A percentile compares a stretch with the other conserved stretches of the same genome.
Evolutionary conservation across 2,888 invertebrate genomes (phyloP).

Genomic region (Nomada flava): DNA sequence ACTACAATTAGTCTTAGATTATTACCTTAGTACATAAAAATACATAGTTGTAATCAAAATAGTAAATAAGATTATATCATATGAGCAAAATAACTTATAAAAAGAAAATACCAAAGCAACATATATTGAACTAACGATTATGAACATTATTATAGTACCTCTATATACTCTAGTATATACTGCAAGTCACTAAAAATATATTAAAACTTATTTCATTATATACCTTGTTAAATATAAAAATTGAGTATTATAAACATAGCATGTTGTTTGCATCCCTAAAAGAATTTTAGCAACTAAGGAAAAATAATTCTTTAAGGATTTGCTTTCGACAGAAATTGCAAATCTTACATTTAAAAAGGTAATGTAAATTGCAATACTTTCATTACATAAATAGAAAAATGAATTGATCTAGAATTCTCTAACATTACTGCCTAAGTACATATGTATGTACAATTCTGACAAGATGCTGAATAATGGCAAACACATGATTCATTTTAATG

Average conservation of each 20-base stretch:
- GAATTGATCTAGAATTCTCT: slow-evolving; percentile 41
- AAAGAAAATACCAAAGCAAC: slow-evolving; percentile 24
- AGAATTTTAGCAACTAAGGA: slow-evolving; percentile 22
- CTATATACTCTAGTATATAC: slow-evolving; percentile 10
- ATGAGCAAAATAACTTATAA: slow-evolving; percentile 18
- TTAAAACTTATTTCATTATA: slow-evolving; percentile 33
- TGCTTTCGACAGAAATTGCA: slow-evolving; percentile 2
- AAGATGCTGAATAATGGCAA: slow-evolving; percentile 44
- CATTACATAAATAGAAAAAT: slow-evolving; percentile 33
- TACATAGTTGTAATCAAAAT: slow-evolving; percentile 19
- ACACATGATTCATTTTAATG: slow-evolving; percentile 35
- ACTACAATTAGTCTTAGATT: slow-evolving; percentile 38
- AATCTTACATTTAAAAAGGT: slow-evolving; percentile 12
- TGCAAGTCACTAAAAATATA: slow-evolving; percentile 19
- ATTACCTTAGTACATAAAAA: slow-evolving; percentile 22
- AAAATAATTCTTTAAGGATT: background rate
- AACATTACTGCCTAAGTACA: slow-evolving; percentile 58
- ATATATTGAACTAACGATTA: slow-evolving; percentile 16
- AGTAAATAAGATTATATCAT: slow-evolving; percentile 8
- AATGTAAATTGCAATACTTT: slow-evolving; percentile 29
- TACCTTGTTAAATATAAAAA: slow-evolving; percentile 35
- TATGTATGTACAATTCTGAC: slow-evolving; percentile 63
- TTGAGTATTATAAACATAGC: slow-evolving; percentile 52
- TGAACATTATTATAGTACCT: background rate
- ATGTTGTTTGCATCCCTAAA: slow-evolving; percentile 10